Evolutionary conservation across 2,888 invertebrate species (phyloP).

Genomic region (Cybosia mesomella): DNA sequence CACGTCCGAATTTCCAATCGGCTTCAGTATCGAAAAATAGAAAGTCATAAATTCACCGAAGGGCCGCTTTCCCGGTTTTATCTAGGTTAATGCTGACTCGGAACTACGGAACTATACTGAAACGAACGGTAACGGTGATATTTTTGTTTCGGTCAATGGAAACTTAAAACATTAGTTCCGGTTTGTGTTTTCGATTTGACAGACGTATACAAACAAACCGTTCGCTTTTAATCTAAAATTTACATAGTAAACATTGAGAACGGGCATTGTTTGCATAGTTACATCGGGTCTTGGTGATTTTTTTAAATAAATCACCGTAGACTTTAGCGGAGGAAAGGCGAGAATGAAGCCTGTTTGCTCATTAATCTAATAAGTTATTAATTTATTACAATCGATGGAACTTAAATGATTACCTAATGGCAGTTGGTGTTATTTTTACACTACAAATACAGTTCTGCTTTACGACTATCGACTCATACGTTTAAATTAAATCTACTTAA

Average conservation of each 20-base stretch:
- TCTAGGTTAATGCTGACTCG: constrained; percentile 72
- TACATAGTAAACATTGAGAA: not conserved
- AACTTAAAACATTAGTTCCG: constrained; percentile 39
- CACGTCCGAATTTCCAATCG: constrained; percentile 76
- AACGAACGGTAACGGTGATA: constrained; percentile 44
- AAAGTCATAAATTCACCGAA: constrained; percentile 81
- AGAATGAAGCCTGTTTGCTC: too few species aligned
- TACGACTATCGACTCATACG: not conserved
- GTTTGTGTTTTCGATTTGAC: constrained; percentile 18
- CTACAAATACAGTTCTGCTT: not conserved
- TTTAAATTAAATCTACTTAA: not conserved
- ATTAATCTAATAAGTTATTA: too few species aligned
- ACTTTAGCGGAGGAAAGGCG: not conserved
- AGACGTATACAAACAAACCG: constrained; percentile 12
- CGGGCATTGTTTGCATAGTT: constrained; percentile 3
- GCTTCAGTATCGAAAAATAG: constrained; percentile 84
- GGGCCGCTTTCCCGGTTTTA: constrained; percentile 80
- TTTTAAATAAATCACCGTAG: not conserved
- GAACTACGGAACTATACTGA: constrained; percentile 54
- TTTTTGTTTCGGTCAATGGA: constrained; percentile 34
- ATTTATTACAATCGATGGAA: not conserved
- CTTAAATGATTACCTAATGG: not conserved
- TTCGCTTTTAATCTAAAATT: constrained; percentile 19
- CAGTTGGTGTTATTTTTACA: not conserved
- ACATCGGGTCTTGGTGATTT: not conserved